Base-by-base conservation (phyloP, 1,140 invertebrate species). In the Drosophila jambulina region DNA sequence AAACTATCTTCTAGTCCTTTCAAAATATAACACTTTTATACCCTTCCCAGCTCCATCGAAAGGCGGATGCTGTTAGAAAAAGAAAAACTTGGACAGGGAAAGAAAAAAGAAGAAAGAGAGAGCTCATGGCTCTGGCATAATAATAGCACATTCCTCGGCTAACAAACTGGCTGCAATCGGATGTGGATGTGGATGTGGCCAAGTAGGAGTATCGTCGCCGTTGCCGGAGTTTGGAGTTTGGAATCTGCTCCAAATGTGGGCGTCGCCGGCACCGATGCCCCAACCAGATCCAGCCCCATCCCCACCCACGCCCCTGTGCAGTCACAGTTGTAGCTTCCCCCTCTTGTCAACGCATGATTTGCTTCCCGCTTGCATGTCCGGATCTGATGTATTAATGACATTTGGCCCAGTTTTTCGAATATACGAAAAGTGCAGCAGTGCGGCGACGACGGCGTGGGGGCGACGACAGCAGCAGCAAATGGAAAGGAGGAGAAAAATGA, bases 371-470 rank as follows among this genome's bases (percentile, higher is more conserved):
- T 70, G 59, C 70, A 74, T 82, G 80, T 76, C 80, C 79, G 75
- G 81, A 68, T 64, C 62, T 87, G 84, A 88, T 88, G 84, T 87
- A 87, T 87, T 87, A 88, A 87, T 87, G 84, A 88, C 84, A 90
- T 88, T 87, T 87, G 84, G 78, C 84, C 84, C 69, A 87, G 80
- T 87, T 87, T 87, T 72, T 67, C 48, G 15, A n/a, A 56, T 32
- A 48, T 25, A 45, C 38, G 42, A 19, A 36, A 57, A 62, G 48
- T 63, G 70, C 60, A 64, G 42, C 45, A 8, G 25, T 13, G 45
- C 23, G 7, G 15, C 13, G 43, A 45, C 48, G 49, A 32, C 49
- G 53, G 38, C 36, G 65, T 84, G 80, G 64, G 80, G 75, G 75
- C 71, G 77, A 77, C 40, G 32, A 43, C 60, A 27, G 15, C 32